Percentiles rank a stretch among this genome's conserved stretches.
Evolutionary conservation across 1,140 invertebrate genomes (phyloP).

Genomic region (Lepidotrigona ventralis): DNA sequence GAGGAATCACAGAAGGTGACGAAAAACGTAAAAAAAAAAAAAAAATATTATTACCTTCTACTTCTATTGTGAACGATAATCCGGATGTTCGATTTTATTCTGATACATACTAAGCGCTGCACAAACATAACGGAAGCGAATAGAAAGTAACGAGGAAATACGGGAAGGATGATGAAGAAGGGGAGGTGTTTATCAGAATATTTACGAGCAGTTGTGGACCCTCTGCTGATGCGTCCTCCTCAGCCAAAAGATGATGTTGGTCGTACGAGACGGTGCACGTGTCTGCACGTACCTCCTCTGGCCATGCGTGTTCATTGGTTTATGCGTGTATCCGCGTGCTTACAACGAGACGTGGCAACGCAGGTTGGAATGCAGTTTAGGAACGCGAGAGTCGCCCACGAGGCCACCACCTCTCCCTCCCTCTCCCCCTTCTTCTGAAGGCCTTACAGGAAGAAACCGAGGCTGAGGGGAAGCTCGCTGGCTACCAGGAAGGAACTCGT

Average conservation of each 20-base stretch:
- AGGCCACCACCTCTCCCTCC: constrained; percentile 50
- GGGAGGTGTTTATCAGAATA: constrained; percentile 48
- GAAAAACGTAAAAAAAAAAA: neutral
- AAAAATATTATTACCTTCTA: no score
- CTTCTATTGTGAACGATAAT: no score
- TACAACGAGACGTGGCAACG: constrained; percentile 70
- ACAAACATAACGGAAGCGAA: neutral
- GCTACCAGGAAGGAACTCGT: constrained; percentile 71
- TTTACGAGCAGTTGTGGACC: constrained; percentile 49
- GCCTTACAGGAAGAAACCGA: constrained; percentile 61
- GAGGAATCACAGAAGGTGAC: no score
- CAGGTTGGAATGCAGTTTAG: constrained; percentile 71
- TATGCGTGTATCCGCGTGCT: constrained; percentile 45
- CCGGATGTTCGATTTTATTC: neutral
- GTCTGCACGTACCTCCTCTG: neutral
- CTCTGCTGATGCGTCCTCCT: constrained; percentile 23
- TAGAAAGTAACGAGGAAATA: neutral
- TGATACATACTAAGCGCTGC: no score
- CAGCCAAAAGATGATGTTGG: constrained; percentile 7
- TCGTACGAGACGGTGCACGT: neutral
- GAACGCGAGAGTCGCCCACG: constrained; percentile 63
- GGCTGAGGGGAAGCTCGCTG: constrained; percentile 62
- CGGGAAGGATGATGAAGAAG: no score
- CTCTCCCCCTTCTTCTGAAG: constrained; percentile 44
- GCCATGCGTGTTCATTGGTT: constrained; percentile 10